phyloP scores from a whole-genome alignment of 2,888 invertebrate genomes.

The Calephelis perditalis region DNA sequence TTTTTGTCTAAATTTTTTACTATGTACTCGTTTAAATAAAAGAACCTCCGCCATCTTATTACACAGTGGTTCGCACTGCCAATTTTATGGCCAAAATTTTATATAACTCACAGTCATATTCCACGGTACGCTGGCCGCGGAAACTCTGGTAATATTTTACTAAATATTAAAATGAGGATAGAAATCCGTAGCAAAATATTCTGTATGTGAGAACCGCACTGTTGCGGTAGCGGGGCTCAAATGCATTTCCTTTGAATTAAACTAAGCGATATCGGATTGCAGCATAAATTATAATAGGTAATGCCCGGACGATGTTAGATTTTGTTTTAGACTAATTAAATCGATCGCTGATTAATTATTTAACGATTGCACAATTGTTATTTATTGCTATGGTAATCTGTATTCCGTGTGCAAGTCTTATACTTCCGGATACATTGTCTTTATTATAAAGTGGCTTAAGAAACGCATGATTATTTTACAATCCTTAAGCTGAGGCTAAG shows the following conservation, averaged over 20 bases:
- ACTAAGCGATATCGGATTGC: slow-evolving; percentile 44
- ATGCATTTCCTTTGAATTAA: slow-evolving; percentile 53
- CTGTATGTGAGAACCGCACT: slow-evolving; percentile 43
- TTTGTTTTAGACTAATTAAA: slow-evolving; percentile 32
- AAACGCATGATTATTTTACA: no score
- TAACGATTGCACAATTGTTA: slow-evolving; percentile 11
- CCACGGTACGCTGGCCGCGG: slow-evolving; percentile 33
- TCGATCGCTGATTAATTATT: slow-evolving; percentile 14
- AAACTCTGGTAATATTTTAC: slow-evolving; percentile 37
- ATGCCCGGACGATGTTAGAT: slow-evolving; percentile 27
- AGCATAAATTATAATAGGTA: slow-evolving; percentile 33
- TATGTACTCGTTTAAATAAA: background rate
- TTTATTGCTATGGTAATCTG: slow-evolving; percentile 3
- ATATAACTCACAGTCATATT: slow-evolving; percentile 30
- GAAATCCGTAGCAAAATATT: slow-evolving; percentile 34
- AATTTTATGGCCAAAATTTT: slow-evolving; percentile 36
- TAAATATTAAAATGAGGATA: slow-evolving; percentile 44
- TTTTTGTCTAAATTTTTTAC: no score
- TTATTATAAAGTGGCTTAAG: no score
- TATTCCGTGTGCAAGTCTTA: background rate
- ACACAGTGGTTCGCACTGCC: slow-evolving; percentile 23
- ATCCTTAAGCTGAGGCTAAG: no score
- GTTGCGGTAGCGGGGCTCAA: slow-evolving; percentile 39
- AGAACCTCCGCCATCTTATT: slow-evolving; percentile 18
- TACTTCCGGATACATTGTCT: background rate